Evolutionary conservation across 2,797 vertebrate species (phyloP), one percentile per base, ranked within the genome.

Genomic region (Cygnus olor): DNA sequence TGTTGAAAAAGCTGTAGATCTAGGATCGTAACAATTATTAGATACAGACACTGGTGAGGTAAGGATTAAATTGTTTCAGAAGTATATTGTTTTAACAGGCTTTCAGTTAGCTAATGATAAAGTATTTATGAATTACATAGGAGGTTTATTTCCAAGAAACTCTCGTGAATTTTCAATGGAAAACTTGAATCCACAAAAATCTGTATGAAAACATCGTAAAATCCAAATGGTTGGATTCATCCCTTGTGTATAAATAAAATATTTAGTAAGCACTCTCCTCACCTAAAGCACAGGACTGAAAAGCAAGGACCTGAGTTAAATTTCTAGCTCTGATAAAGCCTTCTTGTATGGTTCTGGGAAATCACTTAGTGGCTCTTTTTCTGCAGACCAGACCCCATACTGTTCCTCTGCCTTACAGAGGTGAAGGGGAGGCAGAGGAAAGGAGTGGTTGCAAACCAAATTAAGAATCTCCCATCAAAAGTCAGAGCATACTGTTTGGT

Each of bases 401-500:
- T 15, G 13, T 70, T 72, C 81, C 38, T 57, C 45, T 88, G 57
- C 69, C 42, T 80, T 66, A 49, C 36, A 38, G 30, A 81, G 32
- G 42, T 51, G 24, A 80, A 63, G 32, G 51, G 42, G 18, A 81
- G 73, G 45, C 34, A 69, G 65, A 91, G 53, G 82, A 54, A 85
- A 69, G 19, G 11, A 3, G 10, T 54, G 61, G 8, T 42, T 92
- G 72, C 69, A 89, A 82, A 92, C 60, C 7, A 36, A 72, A 20
- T 78, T 61, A 49, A 72, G 38, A 53, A 80, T 90, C 42, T 82
- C n/a, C 44, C 32, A 11, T 78, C n/a, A 45, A 27, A 88, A 93
- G 42, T 76, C 80, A 95, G 90, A 96, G 79, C 54, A 88, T 94
- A 97, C 86, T 56, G 80, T 93, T 94, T 96, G 38, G 53, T 94